phyloP scores from a whole-genome alignment of 1,140 invertebrate species.

The Pseudomyrmex sp. region DNA sequence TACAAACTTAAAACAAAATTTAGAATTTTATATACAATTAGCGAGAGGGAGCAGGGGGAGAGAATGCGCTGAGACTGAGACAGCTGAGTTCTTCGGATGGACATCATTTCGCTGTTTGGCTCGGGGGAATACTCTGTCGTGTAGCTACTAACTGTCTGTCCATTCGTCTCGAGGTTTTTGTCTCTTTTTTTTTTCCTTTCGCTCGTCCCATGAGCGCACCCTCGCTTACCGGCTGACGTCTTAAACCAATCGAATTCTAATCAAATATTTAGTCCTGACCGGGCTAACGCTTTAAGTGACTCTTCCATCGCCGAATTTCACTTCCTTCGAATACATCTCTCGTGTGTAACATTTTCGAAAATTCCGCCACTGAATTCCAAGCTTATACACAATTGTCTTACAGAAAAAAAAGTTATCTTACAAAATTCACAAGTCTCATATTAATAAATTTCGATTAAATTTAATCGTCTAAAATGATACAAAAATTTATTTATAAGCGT shows the following conservation, averaged over 20 bases:
- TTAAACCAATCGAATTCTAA: constrained; percentile 82
- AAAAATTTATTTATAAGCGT: not conserved
- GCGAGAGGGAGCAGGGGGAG: not conserved
- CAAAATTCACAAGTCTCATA: not conserved
- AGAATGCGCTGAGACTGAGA: constrained; percentile 74
- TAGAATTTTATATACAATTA: constrained; percentile 45
- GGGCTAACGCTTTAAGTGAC: constrained; percentile 75
- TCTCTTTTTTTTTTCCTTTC: constrained; percentile 51
- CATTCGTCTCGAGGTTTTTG: constrained; percentile 70
- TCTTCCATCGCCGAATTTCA: constrained; percentile 65
- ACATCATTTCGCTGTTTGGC: constrained; percentile 75
- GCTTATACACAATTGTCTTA: too few relatives aligned
- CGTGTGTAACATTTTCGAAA: constrained; percentile 25
- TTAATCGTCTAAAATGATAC: not conserved
- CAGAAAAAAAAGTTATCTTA: not conserved
- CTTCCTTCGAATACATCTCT: constrained; percentile 55
- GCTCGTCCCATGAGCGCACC: constrained; percentile 57
- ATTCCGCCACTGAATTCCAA: constrained; percentile 29
- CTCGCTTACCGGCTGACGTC: constrained; percentile 73
- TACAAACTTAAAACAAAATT: constrained; percentile 78
- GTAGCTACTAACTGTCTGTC: constrained; percentile 74
- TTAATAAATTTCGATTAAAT: not conserved
- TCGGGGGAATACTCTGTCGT: constrained; percentile 79
- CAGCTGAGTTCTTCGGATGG: constrained; percentile 82
- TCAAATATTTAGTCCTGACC: constrained; percentile 84